These are phyloP conservation scores for Chaetophractus vellerosus DNA, from an alignment of 2,797 vertebrate species.

Conservation along the genomic window DNA sequence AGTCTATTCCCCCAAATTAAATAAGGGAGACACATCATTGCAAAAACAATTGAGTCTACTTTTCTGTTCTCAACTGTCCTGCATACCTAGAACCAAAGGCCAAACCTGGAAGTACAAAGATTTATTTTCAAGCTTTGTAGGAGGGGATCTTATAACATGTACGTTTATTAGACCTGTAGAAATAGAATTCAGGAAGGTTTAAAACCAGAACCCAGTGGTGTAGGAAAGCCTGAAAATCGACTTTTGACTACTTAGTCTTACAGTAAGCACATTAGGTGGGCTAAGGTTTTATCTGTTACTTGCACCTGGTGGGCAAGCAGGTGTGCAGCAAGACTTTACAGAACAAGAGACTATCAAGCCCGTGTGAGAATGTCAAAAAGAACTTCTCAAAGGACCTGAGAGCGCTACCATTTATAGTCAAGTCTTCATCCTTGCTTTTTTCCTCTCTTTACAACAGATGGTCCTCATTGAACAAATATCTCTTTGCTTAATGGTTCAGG, in stretches of 20 bases:
- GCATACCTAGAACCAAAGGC: not conserved
- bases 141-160: not conserved
- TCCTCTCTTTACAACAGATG: not conserved
- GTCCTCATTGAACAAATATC: not conserved
- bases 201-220: not conserved
- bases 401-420: not conserved
- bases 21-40: not conserved
- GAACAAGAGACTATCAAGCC: not conserved
- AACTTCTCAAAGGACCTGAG: not conserved
- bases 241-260: not conserved
- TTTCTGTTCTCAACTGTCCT: not conserved
- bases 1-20: not conserved
- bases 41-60: not conserved
- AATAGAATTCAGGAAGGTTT: not conserved
- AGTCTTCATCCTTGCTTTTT: not conserved
- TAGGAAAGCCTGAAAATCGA: not conserved
- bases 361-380: not conserved
- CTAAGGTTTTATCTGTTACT: too few species aligned
- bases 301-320: not conserved
- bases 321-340: not conserved
- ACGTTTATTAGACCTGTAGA: not conserved
- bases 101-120: not conserved
- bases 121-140: not conserved
- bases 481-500: slow-evolving; percentile 1
- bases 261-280: not conserved